A percentile compares a stretch with the other conserved stretches of the same genome.
Conservation (phyloP, 2,888 invertebrate species). For the Heteromyza rotundicornis region DNA sequence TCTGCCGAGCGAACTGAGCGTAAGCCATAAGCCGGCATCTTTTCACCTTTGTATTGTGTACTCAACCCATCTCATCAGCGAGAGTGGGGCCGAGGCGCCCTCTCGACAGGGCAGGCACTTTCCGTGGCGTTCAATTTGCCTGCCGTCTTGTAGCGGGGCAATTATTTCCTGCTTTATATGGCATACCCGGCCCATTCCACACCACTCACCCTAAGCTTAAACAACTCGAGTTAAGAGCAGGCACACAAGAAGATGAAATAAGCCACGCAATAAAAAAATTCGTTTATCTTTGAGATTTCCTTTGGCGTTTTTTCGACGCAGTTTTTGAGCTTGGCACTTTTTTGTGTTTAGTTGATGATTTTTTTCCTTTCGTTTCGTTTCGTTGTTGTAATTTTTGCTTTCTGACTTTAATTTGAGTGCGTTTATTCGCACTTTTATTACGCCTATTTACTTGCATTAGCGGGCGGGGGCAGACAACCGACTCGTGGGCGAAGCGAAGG, state of each 20-base stretch:
- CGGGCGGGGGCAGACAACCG: too few relatives aligned
- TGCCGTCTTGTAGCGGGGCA: slow-evolving; percentile 13
- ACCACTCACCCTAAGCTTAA: neutral
- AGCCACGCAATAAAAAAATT: slow-evolving; percentile 25
- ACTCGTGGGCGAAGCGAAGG: too few relatives aligned
- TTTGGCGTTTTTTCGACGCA: neutral
- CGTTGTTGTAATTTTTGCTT: neutral
- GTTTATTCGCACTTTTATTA: slow-evolving; percentile 14
- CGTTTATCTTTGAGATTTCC: slow-evolving; percentile 18
- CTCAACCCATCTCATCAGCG: neutral
- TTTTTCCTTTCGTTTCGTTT: neutral
- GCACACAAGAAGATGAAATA: slow-evolving; percentile 11
- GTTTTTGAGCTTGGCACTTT: slow-evolving; percentile 7
- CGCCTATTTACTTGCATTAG: slow-evolving; percentile 10
- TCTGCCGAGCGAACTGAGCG: neutral
- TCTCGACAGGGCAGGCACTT: neutral
- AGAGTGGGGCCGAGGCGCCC: neutral
- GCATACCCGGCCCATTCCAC: neutral
- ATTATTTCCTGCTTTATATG: slow-evolving; percentile 28
- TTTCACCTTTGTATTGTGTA: neutral
- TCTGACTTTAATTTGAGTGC: slow-evolving; percentile 3
- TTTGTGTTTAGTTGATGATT: neutral
- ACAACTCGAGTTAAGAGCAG: neutral
- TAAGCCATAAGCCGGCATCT: neutral
- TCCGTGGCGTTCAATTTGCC: neutral